Evolutionary conservation across 2,113 vertebrate species (phyloP), one percentile per base, ranked within the genome.

Genomic region (Aptenodytes forsteri): DNA sequence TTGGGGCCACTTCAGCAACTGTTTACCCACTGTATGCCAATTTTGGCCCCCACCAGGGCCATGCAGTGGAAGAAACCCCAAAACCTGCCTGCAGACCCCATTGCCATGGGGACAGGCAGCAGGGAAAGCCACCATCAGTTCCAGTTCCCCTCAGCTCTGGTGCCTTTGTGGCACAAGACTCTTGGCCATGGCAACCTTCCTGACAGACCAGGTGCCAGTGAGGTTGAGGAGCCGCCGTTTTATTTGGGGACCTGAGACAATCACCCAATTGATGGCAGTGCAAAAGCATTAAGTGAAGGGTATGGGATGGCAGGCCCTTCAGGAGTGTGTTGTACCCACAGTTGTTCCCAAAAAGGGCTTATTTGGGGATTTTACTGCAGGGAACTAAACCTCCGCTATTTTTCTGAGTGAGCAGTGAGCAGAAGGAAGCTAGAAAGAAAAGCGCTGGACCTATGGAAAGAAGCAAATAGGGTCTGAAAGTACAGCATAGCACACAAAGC

Each of bases 31-130:
- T 3, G 2, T 52, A 20, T 10, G 19, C 5, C 22, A 47, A 8
- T 67, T 90, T 54, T 83, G 8, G 19, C 15, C 12, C 14, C 13
- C 42, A 1, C 4, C 4, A 29, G 6, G 73, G 19, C 25, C 4
- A 30, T 1, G 3, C 2, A 5, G 10, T 40, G 9, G 32, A 36
- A 80, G 80, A 73, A 26, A 6, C 0, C 0, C 3, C 0, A 0
- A 54, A 77, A 71, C 3, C 2, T 71, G 20, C 6, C 21, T 38
- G 22, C 29, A 72, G 46, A 27, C 21, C 20, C 13, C 6, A 1
- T 44, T 58, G 16, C 25, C 34, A 29, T 15, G 8, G 6, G 5
- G 15, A 4, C 17, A 79, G n/a, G 6, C 22, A 44, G 9, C 19
- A 3, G 1, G 13, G 11, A 83, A 64, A 16, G 20, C 34, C 6